Conservation (phyloP, 92 coral and sea anemone genomes). For the Epizoanthus rinbou region DNA sequence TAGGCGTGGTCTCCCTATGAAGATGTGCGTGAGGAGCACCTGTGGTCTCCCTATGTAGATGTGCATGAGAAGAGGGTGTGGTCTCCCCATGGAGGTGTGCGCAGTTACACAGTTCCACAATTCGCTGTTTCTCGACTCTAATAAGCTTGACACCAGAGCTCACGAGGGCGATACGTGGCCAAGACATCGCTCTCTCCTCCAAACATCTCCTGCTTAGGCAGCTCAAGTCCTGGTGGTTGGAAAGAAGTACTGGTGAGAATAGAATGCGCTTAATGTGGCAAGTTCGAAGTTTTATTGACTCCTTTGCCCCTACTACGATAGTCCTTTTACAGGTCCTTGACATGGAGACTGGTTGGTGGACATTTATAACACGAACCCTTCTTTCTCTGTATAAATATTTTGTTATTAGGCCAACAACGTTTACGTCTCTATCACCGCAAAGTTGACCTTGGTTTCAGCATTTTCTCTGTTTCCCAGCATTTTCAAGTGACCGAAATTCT, state of each 20-base stretch:
- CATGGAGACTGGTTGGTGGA: background rate
- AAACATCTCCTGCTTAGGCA: constrained; percentile 10
- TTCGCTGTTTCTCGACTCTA: constrained; percentile 72
- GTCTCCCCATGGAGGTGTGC: constrained; percentile 54
- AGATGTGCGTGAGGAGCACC: constrained; percentile 53
- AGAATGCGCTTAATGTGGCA: background rate
- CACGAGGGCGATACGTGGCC: constrained; percentile 70
- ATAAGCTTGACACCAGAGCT: constrained; percentile 86
- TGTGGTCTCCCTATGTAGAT: constrained; percentile 50
- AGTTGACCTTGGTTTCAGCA: too few species aligned
- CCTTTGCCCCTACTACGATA: too few species aligned
- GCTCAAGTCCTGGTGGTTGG: background rate
- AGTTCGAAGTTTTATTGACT: too few species aligned
- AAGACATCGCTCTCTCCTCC: background rate
- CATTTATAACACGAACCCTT: too few species aligned
- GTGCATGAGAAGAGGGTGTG: constrained; percentile 44
- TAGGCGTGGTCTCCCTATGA: constrained; percentile 46
- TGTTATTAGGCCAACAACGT: too few species aligned
- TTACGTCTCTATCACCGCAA: too few species aligned
- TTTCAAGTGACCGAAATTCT: too few species aligned
- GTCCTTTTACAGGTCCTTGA: too few species aligned
- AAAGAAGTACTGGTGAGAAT: background rate
- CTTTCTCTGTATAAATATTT: background rate
- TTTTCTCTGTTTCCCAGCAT: too few species aligned
- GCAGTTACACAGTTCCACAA: constrained; percentile 58